A percentile compares a stretch with the other conserved stretches of the same genome.
phyloP scores from a whole-genome alignment of 2,888 invertebrate species.

The Drosophila phalerata region DNA sequence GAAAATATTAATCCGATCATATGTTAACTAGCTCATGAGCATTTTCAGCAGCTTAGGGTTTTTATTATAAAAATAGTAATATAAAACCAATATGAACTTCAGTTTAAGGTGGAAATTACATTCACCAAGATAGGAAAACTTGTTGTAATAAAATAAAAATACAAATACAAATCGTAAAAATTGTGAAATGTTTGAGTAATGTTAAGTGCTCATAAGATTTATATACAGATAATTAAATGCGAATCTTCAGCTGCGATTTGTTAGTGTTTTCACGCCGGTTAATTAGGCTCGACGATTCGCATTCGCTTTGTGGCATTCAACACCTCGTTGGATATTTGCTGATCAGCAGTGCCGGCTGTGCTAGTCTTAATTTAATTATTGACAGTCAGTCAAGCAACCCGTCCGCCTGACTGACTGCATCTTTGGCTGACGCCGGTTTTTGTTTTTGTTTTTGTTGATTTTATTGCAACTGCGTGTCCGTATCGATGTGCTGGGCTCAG shows the following conservation, averaged over 20 bases:
- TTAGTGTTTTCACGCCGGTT: conserved; percentile 44
- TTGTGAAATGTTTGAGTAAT: conserved; percentile 5
- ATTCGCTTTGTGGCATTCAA: conserved; percentile 39
- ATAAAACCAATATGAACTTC: neutral
- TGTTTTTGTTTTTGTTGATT: conserved; percentile 9
- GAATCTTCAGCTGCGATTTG: conserved; percentile 14
- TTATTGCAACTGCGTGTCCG: conserved; percentile 59
- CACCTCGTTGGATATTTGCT: conserved; percentile 57
- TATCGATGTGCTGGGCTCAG: conserved; percentile 67
- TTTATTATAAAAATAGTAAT: no score
- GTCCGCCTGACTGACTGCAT: conserved; percentile 26
- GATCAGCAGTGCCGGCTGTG: conserved; percentile 31
- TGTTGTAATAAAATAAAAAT: neutral
- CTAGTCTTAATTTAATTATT: conserved; percentile 62
- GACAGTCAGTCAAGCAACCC: conserved; percentile 50
- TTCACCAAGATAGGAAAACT: neutral
- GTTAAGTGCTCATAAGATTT: neutral
- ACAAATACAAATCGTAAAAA: no score
- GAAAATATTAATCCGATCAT: no score
- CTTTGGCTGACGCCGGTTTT: conserved; percentile 13
- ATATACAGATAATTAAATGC: conserved; percentile 7
- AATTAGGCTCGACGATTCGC: conserved; percentile 36
- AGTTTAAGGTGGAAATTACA: neutral
- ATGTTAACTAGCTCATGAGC: no score
- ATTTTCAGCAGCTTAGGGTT: no score